Conservation (phyloP, 2,888 invertebrate genomes). For the Mesorhabditis sp. region DNA sequence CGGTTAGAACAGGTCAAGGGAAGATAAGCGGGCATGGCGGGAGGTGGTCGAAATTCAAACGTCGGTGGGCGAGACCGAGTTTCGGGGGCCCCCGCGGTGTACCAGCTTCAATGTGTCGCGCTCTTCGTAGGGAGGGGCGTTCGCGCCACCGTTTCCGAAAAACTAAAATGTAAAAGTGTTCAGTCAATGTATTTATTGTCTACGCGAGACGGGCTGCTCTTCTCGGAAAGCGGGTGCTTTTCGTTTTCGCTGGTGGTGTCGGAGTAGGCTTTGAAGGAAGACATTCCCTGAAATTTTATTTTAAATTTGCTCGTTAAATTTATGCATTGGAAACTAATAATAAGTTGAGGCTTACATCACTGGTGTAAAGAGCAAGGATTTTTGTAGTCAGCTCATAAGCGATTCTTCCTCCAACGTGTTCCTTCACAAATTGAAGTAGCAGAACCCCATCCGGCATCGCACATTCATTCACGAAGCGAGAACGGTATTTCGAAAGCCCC, state of each 20-base stretch:
- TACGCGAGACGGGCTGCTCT: neutral
- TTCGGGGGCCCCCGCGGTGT: neutral
- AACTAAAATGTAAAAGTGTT: neutral
- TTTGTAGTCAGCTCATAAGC: slow-evolving; percentile 38
- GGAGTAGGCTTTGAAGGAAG: neutral
- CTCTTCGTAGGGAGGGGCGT: neutral
- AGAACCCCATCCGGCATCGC: slow-evolving; percentile 49
- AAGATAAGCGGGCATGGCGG: too few species aligned
- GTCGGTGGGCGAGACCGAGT: neutral
- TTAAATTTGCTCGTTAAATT: too few species aligned
- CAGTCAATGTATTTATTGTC: too few species aligned
- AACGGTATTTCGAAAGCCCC: neutral
- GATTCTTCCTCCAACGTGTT: slow-evolving; percentile 43
- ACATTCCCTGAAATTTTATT: neutral
- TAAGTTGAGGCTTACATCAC: slow-evolving; percentile 1
- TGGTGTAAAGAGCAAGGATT: slow-evolving; percentile 24
- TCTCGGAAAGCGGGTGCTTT: neutral
- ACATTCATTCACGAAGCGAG: slow-evolving; percentile 31
- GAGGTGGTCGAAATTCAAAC: neutral
- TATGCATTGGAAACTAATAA: too few species aligned
- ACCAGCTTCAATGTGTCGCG: neutral
- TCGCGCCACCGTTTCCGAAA: neutral
- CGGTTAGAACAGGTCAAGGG: too few species aligned
- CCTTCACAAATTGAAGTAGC: slow-evolving; percentile 42
- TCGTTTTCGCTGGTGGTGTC: neutral